Base-by-base conservation (phyloP, 2,888 invertebrate genomes). In the Hypselothyrea guttata region DNA sequence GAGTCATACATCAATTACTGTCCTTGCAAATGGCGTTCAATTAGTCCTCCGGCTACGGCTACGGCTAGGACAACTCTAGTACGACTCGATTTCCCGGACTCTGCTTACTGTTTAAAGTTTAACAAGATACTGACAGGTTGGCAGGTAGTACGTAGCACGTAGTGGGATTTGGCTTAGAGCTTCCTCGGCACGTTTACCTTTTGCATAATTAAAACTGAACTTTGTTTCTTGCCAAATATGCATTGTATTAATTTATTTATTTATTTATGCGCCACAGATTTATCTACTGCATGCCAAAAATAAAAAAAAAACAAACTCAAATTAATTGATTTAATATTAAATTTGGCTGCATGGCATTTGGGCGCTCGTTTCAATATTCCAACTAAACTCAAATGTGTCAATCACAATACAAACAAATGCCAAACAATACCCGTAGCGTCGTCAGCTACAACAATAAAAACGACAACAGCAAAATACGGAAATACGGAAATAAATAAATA, bases 1-100 rank as follows among this genome's bases (percentile, higher is more conserved):
- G 72, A 63, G 40, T 75, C 84, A 63, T 78, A 66, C 86, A 78
- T 78, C 78, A 78, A 86, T 78, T 85, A 78, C 84, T 84, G 78
- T 84, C 73, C 45, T 41, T 52, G 42, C 68, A 84, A 77, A 85
- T 77, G 81, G 86, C 86, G 69, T 85, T 78, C 76, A 86, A 78
- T 78, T 78, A 78, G 86, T 73, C 55, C 67, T 52, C 63, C 41
- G 44, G 72, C 56, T 38, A 42, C 44, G 41, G 30, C 9, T 31
- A 22, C 13, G 11, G 13, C 34, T 8, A 38, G 15, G 15, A 11
- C 12, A 2, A 15, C 9, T n/a, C n/a, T 7, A 5, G 22, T 4
- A 22, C 22, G 22, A 22, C 22, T 22, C 22, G 22, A 22, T 5
- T 22, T 5, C 22, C 5, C 22, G 7, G 42, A 16, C 37, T 22